Percentiles rank a stretch among this genome's conserved stretches.
Conservation (phyloP, 2,888 invertebrate genomes). For the Sinopyrophorus schimmeli region DNA sequence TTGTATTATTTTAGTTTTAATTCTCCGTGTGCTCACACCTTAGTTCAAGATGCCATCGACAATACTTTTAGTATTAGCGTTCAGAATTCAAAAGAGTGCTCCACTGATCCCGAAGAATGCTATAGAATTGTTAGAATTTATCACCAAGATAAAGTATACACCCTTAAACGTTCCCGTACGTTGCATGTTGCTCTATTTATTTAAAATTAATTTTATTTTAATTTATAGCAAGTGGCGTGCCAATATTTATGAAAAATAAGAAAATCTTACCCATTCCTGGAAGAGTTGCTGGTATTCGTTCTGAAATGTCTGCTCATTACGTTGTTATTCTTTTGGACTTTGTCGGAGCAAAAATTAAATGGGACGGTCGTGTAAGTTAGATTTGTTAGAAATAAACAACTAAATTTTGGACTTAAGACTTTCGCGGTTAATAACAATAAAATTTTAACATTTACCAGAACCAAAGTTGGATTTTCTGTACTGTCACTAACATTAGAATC, state of each 20-base stretch:
- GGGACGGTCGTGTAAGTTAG: slow-evolving; percentile 74
- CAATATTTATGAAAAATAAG: slow-evolving; percentile 42
- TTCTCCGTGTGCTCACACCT: slow-evolving; percentile 74
- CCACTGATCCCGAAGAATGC: slow-evolving; percentile 56
- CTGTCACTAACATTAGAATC: no score
- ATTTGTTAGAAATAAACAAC: no score
- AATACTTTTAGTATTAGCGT: slow-evolving; percentile 72
- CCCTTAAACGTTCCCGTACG: slow-evolving; percentile 58
- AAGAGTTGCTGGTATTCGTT: slow-evolving; percentile 71
- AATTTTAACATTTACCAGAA: no score
- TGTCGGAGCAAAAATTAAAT: slow-evolving; percentile 69
- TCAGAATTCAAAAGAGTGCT: slow-evolving; percentile 60
- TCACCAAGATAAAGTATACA: slow-evolving; percentile 72
- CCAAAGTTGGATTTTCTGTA: no score
- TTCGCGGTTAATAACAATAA: no score
- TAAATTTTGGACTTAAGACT: no score
- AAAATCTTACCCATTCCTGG: slow-evolving; percentile 68
- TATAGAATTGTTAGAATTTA: slow-evolving; percentile 64
- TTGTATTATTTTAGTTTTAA: slow-evolving; percentile 63
- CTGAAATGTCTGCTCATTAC: slow-evolving; percentile 71
- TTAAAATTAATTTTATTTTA: slow-evolving; percentile 38
- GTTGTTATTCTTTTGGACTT: slow-evolving; percentile 70
- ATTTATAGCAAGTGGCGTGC: slow-evolving; percentile 38
- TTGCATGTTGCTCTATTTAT: slow-evolving; percentile 17
- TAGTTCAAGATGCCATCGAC: slow-evolving; percentile 71